phyloP scores from a whole-genome alignment of 2,113 vertebrate genomes.

The Dicaeum eximium region DNA sequence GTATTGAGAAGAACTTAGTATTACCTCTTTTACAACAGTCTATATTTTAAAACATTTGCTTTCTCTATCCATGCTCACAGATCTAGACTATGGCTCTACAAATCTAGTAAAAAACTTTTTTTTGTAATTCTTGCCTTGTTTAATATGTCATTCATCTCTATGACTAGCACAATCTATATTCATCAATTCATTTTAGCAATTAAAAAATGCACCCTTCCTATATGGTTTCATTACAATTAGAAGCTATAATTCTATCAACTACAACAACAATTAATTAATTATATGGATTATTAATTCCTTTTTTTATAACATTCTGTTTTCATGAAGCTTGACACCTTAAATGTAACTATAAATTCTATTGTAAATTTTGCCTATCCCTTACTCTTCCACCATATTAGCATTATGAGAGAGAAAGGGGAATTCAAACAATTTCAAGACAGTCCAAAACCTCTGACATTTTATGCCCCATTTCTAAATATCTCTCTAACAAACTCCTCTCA shows the following conservation, averaged over 20 bases:
- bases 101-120: background rate
- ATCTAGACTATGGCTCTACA: background rate
- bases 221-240: slow-evolving; percentile 43
- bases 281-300: background rate
- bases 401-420: background rate
- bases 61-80: background rate
- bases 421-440: background rate
- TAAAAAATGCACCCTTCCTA: slow-evolving; percentile 25
- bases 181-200: slow-evolving; percentile 41
- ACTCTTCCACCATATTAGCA: background rate
- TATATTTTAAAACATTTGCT: background rate
- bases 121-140: slow-evolving; percentile 9
- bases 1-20: background rate
- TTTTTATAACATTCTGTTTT: background rate
- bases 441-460: background rate
- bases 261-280: background rate
- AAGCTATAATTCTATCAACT: slow-evolving; percentile 2
- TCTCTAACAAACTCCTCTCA: background rate
- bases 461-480: background rate
- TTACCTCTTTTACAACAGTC: background rate
- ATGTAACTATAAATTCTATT: background rate
- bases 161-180: slow-evolving; percentile 18
- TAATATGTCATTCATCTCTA: slow-evolving; percentile 1
- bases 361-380: background rate
- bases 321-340: background rate